These are phyloP conservation scores for Falco biarmicus DNA, from an alignment of 2,797 vertebrate genomes.

Conservation along the genomic window DNA sequence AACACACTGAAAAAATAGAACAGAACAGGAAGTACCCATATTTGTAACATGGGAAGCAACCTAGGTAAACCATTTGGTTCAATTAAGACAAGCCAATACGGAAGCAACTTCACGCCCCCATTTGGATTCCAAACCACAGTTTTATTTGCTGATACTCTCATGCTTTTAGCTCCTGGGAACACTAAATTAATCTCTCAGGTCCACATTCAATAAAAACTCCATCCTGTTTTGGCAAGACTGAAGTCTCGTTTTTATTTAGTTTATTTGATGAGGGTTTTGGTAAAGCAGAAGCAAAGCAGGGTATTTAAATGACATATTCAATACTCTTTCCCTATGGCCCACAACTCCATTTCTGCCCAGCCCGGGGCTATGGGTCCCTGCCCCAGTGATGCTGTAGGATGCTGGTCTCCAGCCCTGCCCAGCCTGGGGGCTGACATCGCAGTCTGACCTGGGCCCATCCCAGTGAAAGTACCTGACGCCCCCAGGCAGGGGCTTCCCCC, in stretches of 20 bases:
- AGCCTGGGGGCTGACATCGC: neutral
- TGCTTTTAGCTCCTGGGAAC: neutral
- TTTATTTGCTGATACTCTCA: neutral
- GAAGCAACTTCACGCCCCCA: neutral
- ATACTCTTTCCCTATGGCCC: neutral
- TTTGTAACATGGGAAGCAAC: neutral
- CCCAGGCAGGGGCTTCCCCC: neutral
- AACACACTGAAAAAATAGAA: neutral
- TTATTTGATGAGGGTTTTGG: neutral
- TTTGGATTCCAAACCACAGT: neutral
- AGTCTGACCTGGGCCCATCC: neutral
- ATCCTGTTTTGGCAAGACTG: neutral
- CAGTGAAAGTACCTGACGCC: neutral
- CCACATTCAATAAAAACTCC: neutral
- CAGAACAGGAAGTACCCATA: neutral
- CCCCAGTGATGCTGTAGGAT: neutral
- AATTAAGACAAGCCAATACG: neutral
- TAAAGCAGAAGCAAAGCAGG: neutral
- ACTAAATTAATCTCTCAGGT: neutral
- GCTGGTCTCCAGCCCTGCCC: neutral
- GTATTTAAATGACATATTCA: neutral
- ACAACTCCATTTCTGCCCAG: neutral
- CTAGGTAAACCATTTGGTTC: neutral
- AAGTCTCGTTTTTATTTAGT: neutral
- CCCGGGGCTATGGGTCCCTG: neutral